Evolutionary conservation across 1,140 invertebrate species (phyloP).

Genomic region (Littorina saxatilis): DNA sequence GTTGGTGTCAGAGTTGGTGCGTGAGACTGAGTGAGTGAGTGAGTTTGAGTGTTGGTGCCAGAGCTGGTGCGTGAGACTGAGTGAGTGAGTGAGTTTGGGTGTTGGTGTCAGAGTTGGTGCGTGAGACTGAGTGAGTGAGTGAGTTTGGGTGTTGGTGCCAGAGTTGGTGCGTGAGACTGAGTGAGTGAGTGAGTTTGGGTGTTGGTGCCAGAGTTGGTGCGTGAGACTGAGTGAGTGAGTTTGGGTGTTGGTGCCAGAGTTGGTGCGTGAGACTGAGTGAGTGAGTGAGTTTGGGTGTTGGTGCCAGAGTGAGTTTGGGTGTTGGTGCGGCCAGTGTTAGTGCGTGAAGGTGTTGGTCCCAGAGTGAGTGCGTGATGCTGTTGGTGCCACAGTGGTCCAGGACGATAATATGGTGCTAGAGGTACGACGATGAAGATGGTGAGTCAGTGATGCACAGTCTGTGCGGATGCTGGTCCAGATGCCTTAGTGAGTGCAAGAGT

Average conservation of each 20-base stretch:
- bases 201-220: background rate
- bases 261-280: background rate
- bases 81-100: background rate
- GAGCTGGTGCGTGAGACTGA: background rate
- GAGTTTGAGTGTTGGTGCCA: conserved; percentile 4
- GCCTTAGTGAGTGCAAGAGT: no score
- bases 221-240: background rate
- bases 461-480: no score
- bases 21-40: background rate
- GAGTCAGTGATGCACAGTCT: no score
- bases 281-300: background rate
- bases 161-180: background rate
- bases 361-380: conserved; percentile 1
- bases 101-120: background rate
- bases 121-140: background rate
- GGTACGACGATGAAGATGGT: no score
- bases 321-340: background rate
- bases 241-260: background rate
- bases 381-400: background rate
- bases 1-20: background rate
- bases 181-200: background rate
- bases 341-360: background rate
- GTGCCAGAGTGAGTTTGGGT: background rate
- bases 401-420: no score
- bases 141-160: background rate